Evolutionary conservation across 2,797 vertebrate species (phyloP).

Genomic region (Aselliscus stoliczkanus): DNA sequence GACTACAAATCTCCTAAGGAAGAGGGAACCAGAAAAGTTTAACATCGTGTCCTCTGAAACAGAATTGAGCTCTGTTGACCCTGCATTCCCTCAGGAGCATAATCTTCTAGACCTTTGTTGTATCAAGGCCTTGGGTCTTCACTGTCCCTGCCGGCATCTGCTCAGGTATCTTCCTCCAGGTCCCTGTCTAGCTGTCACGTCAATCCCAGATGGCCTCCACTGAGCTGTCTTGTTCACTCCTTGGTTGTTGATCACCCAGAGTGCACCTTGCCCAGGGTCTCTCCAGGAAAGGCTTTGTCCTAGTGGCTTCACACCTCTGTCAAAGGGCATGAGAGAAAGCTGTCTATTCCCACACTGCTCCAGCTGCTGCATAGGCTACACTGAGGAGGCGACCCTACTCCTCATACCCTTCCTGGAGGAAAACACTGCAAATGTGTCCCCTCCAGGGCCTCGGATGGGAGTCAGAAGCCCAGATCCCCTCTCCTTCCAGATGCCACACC

Average conservation of each 20-base stretch:
- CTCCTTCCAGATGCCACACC: background rate
- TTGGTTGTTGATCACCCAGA: background rate
- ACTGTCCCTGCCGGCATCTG: background rate
- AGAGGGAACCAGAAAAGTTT: background rate
- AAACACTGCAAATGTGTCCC: background rate
- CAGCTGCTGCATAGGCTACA: background rate
- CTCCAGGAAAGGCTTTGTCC: background rate
- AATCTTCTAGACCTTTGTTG: background rate
- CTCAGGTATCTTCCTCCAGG: background rate
- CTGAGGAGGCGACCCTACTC: background rate
- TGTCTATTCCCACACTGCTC: background rate
- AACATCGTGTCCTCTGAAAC: background rate
- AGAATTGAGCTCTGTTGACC: background rate
- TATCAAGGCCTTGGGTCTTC: background rate
- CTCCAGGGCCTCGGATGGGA: background rate
- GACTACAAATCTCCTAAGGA: background rate
- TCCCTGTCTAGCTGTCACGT: background rate
- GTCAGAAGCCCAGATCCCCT: background rate
- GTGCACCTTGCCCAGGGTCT: background rate
- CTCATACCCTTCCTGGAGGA: background rate
- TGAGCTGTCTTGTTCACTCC: background rate
- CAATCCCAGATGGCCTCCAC: background rate
- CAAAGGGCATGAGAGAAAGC: background rate
- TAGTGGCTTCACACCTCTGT: background rate
- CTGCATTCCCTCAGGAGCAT: background rate